Percentiles rank a stretch among this genome's conserved stretches.
Conservation (phyloP, 2,888 invertebrate genomes). For the Nemapogon koenigi region DNA sequence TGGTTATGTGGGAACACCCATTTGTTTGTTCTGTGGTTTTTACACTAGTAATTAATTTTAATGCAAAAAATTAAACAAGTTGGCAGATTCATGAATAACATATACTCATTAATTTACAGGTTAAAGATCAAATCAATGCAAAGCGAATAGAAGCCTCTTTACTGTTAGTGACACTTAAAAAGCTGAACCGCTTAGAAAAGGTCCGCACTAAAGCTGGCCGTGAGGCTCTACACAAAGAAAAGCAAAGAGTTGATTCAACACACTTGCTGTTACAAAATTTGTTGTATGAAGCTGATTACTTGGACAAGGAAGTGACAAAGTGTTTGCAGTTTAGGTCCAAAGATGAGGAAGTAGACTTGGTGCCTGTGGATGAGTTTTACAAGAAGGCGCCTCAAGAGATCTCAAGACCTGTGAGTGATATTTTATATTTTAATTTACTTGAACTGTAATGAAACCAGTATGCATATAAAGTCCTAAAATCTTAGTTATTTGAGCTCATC, state of each 20-base stretch:
- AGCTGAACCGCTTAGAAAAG: conserved; percentile 89
- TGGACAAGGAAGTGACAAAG: conserved; percentile 93
- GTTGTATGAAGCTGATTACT: conserved; percentile 91
- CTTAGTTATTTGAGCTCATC: no score
- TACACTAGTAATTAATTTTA: no score
- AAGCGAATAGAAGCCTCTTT: conserved; percentile 77
- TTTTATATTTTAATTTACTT: no score
- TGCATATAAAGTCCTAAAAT: no score
- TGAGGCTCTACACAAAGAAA: conserved; percentile 82
- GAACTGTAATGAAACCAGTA: no score
- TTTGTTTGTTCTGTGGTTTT: no score
- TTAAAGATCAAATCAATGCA: conserved; percentile 67
- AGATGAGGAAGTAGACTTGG: conserved; percentile 91
- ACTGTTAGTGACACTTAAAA: conserved; percentile 83
- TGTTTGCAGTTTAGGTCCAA: conserved; percentile 95
- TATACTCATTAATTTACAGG: conserved; percentile 45
- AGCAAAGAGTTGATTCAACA: conserved; percentile 88
- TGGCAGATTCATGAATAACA: no score
- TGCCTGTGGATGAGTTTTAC: conserved; percentile 84
- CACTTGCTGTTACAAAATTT: conserved; percentile 92
- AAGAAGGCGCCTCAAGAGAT: conserved; percentile 76
- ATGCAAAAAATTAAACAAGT: no score
- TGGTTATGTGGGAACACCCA: no score
- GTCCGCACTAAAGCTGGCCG: conserved; percentile 83
- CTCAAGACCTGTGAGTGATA: conserved; percentile 68